Base-by-base conservation (phyloP, 2,888 invertebrate species). In the Parthenolecanium corni region DNA sequence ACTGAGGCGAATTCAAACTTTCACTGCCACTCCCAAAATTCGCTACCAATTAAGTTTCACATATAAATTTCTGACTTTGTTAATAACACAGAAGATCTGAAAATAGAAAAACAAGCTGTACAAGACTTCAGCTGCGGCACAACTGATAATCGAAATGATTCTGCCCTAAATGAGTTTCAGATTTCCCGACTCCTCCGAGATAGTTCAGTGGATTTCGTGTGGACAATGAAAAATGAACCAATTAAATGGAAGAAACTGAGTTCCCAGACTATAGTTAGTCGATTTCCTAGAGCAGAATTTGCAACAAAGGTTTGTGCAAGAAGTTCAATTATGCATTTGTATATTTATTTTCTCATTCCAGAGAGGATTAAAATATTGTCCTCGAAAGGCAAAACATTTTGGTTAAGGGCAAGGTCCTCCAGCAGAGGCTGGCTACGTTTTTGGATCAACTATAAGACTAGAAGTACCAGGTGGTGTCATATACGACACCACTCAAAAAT, bases 141-240 rank as follows among this genome's bases (percentile, higher is more conserved):
- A 3, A 40, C 6, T 24, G 57, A 46, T 1, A 21, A 3, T n/a
- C 46, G 14, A 51, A 11, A 23, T 1, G 23, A 57, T 2, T 6
- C 5, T 0, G 11, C 46, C 16, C 31, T 21, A 56, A 86, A 86
- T 71, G 77, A 81, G 65, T 80, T 80, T 72, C 81, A 84, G 56
- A 79, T 87, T 71, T 86, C 84, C 3, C 79, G 88, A 68, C 84
- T 90, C 73, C 78, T 91, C 70, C 83, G 84, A 69, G 84, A 86
- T 70, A 82, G 85, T 69, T 82, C 85, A 0, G 86, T 90, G 1
- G 89, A 92, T 70, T 89, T 94, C 69, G 79, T 93, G 38, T 94
- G 94, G 92, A 90, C 90, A 52, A 84, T 89, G 63, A 84, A 88
- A 67, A 82, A 87, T 65, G 91, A 92, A 68, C 85, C 84, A 74